These are phyloP conservation scores for Eumerus sabulonum DNA, from an alignment of 2,888 invertebrate species.

Conservation along the genomic window DNA sequence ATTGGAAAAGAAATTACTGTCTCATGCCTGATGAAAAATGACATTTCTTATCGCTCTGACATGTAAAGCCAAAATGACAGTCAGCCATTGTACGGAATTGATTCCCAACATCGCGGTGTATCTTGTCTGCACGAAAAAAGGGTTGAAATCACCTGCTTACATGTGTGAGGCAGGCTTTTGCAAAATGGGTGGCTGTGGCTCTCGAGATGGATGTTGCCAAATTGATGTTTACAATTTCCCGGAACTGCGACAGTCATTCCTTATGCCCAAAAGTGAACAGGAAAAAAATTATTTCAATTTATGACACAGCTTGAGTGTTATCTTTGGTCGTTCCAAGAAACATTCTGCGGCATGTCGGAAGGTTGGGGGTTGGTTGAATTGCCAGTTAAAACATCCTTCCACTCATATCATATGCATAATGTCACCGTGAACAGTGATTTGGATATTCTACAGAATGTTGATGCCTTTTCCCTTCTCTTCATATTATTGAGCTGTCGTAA, in stretches of 20 bases:
- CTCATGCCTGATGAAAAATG: conserved; percentile 66
- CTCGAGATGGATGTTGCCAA: conserved; percentile 59
- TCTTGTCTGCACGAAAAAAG: conserved; percentile 24
- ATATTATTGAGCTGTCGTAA: conserved; percentile 66
- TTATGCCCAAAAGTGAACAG: too few species aligned
- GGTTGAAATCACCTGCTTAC: conserved; percentile 64
- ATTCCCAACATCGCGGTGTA: conserved; percentile 1
- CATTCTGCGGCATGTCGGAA: conserved; percentile 26
- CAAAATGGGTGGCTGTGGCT: neutral
- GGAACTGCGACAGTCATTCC: conserved; percentile 21
- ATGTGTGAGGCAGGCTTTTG: conserved; percentile 15
- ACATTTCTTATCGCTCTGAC: conserved; percentile 63
- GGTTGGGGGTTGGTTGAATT: neutral
- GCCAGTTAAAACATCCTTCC: conserved; percentile 42
- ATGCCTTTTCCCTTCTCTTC: conserved; percentile 7
- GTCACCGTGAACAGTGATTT: conserved; percentile 59
- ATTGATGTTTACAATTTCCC: conserved; percentile 69
- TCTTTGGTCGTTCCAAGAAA: conserved; percentile 41
- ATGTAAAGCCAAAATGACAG: conserved; percentile 56
- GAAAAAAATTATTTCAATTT: conserved; percentile 63
- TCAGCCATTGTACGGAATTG: conserved; percentile 38
- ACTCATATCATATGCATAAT: conserved; percentile 67
- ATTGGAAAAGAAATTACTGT: conserved; percentile 59
- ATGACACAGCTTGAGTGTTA: conserved; percentile 67
- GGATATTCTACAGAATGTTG: conserved; percentile 1